These are phyloP conservation scores for Hippoglossus hippoglossus DNA, from an alignment of 2,797 vertebrate genomes.

Conservation along the genomic window DNA sequence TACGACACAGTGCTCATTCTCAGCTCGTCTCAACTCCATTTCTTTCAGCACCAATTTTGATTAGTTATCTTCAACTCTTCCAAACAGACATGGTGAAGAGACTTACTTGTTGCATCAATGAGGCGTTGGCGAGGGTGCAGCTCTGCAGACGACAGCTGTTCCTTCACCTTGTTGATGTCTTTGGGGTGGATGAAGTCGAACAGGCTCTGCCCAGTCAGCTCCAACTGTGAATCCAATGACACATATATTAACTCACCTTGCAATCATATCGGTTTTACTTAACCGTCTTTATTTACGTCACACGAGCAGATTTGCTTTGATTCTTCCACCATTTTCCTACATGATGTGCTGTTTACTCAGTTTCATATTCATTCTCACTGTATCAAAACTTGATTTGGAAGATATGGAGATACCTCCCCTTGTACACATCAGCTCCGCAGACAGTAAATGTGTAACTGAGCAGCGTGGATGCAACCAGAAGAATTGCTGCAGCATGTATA, in stretches of 20 bases:
- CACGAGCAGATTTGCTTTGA: neutral
- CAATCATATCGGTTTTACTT: neutral
- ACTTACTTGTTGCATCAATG: slow-evolving; percentile 93
- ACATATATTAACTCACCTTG: neutral
- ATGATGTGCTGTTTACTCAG: neutral
- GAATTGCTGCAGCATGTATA: too few relatives aligned
- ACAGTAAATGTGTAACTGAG: too few relatives aligned
- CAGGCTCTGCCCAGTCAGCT: slow-evolving; percentile 95
- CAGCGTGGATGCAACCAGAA: too few relatives aligned
- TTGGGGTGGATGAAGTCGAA: slow-evolving; percentile 97
- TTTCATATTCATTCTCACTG: neutral
- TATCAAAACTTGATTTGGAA: neutral
- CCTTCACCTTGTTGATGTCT: slow-evolving; percentile 98
- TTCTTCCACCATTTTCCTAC: neutral
- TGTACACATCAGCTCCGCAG: too few relatives aligned
- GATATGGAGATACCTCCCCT: too few relatives aligned
- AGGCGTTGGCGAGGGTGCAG: slow-evolving; percentile 88
- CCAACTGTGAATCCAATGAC: slow-evolving; percentile 81
- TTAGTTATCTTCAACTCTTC: neutral
- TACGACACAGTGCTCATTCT: neutral
- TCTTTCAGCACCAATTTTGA: neutral
- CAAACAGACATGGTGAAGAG: neutral
- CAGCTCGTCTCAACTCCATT: neutral
- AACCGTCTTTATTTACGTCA: neutral
- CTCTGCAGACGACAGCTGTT: slow-evolving; percentile 94